Conservation (phyloP, 2,113 vertebrate genomes). For the Puma concolor region DNA sequence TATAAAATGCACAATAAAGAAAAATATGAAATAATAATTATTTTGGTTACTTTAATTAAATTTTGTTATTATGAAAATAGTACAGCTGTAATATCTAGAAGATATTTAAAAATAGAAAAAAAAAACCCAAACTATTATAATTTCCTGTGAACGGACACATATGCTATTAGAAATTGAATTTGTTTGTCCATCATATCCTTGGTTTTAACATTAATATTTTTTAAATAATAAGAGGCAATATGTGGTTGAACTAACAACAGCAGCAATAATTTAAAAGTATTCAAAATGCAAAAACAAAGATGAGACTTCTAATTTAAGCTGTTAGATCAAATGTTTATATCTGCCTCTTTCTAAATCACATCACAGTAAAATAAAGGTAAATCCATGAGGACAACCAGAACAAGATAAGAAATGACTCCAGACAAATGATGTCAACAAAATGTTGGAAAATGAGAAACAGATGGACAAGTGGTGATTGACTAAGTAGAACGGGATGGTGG, state of each 20-base stretch:
- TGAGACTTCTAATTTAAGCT: not conserved
- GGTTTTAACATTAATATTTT: not conserved
- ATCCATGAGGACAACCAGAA: not conserved
- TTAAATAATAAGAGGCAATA: not conserved
- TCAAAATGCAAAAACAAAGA: not conserved
- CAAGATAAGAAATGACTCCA: not conserved
- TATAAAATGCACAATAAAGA: not conserved
- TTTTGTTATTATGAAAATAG: not conserved
- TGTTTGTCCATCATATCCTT: not conserved
- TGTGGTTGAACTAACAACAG: not conserved
- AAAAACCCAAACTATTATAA: not conserved
- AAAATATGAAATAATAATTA: not conserved
- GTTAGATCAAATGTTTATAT: not conserved
- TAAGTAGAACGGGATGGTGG: not conserved
- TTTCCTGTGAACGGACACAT: not conserved
- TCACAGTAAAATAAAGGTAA: not conserved
- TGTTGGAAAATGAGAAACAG: not conserved
- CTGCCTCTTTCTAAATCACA: constrained; percentile 13
- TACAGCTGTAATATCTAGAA: not conserved
- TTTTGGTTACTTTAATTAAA: not conserved
- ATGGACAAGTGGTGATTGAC: not conserved
- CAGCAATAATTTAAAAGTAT: not conserved
- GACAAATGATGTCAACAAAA: not conserved
- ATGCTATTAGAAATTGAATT: not conserved
- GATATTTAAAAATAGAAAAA: not conserved